A percentile compares a stretch with the other conserved stretches of the same genome.
Conservation (phyloP, 2,797 vertebrate species). For the Platyrinchus mystaceus region DNA sequence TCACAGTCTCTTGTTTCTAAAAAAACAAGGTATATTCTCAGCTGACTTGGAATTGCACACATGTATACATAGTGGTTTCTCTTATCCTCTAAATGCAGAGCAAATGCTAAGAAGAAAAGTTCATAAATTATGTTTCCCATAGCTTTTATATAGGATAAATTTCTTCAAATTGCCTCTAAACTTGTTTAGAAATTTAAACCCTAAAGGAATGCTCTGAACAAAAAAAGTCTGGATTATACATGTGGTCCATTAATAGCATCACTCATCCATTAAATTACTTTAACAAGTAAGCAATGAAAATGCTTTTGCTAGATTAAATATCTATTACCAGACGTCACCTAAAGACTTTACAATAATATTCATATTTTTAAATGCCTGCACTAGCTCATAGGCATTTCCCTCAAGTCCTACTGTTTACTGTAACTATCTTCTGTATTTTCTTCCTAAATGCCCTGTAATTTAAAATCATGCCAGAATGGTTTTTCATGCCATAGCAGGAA, state of each 20-base stretch:
- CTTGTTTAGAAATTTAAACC: slow-evolving; percentile 15
- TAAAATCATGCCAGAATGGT: not conserved
- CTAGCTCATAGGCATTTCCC: not conserved
- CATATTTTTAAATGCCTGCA: not conserved
- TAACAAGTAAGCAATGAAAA: slow-evolving; percentile 47
- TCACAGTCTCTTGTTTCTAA: not conserved
- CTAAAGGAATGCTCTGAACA: slow-evolving; percentile 15
- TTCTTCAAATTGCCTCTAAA: not conserved
- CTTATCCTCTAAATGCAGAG: not conserved
- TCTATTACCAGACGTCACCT: not conserved
- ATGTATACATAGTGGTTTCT: not conserved
- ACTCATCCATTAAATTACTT: slow-evolving; percentile 45
- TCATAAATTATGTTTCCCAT: not conserved
- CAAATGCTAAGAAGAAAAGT: not conserved
- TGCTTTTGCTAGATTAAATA: slow-evolving; percentile 30
- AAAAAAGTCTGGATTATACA: slow-evolving; percentile 4
- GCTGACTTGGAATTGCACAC: not conserved
- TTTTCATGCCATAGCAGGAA: not conserved
- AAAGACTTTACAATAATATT: not conserved
- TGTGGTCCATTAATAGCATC: slow-evolving; percentile 36
- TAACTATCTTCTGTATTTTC: not conserved
- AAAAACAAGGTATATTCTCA: not conserved
- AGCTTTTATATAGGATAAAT: not conserved
- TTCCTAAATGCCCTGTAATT: slow-evolving; percentile 18
- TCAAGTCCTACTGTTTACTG: not conserved